Conservation (phyloP, 2,797 vertebrate species). For the Telmatherina bonti region DNA sequence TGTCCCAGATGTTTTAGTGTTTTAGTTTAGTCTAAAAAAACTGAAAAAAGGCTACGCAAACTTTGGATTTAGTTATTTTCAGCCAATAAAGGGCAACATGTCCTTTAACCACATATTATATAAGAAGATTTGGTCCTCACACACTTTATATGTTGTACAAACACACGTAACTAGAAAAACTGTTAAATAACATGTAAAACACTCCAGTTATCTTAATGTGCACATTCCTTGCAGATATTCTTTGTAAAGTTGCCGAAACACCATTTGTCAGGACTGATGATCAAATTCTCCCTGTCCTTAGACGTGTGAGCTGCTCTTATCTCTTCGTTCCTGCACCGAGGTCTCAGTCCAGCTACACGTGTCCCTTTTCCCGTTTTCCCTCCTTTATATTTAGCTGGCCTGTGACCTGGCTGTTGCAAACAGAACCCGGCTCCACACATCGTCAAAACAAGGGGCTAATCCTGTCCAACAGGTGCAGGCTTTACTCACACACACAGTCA, state of each 20-base stretch:
- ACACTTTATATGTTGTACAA: too few species aligned
- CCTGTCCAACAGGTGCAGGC: slow-evolving; percentile 64
- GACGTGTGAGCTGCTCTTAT: background rate
- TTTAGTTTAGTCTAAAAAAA: too few species aligned
- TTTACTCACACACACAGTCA: background rate
- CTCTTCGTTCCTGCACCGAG: slow-evolving; percentile 3
- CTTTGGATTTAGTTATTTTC: too few species aligned
- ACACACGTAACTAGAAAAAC: too few species aligned
- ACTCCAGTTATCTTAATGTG: too few species aligned
- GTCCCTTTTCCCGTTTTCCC: background rate
- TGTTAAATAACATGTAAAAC: too few species aligned
- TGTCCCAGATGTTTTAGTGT: too few species aligned
- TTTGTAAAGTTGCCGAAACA: slow-evolving; percentile 9
- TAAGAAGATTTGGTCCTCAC: too few species aligned
- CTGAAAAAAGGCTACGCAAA: too few species aligned
- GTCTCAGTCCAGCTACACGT: background rate
- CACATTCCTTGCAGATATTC: too few species aligned
- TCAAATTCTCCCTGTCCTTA: background rate
- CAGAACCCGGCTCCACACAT: slow-evolving; percentile 23
- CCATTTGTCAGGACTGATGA: slow-evolving; percentile 6
- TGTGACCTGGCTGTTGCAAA: slow-evolving; percentile 33
- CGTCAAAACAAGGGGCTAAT: slow-evolving; percentile 64
- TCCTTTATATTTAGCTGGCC: slow-evolving; percentile 55
- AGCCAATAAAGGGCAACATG: too few species aligned
- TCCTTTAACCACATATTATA: too few species aligned